Percentiles rank a stretch among this genome's conserved stretches.
phyloP scores from a whole-genome alignment of 2,113 vertebrate genomes.

The Hypanus sabinus region DNA sequence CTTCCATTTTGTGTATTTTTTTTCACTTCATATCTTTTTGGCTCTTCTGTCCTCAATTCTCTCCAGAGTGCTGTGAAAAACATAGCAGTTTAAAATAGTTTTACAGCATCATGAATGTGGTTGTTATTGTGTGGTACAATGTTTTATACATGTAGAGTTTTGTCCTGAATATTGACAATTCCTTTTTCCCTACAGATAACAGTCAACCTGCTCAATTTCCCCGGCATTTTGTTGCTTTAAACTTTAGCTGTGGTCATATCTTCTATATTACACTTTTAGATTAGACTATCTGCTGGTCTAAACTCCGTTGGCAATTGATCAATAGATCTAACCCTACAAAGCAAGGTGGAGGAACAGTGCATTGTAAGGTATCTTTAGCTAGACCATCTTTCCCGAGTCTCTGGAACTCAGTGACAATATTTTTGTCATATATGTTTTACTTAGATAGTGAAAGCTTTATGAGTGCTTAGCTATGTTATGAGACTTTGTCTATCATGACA shows the following conservation, averaged over 20 bases:
- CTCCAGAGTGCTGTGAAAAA: background rate
- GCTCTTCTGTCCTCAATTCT: background rate
- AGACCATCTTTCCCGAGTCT: no score
- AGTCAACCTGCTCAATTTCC: no score
- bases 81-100: background rate
- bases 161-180: no score
- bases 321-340: background rate
- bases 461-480: background rate
- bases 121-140: background rate
- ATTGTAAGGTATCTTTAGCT: background rate
- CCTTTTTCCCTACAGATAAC: no score
- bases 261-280: background rate
- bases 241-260: background rate
- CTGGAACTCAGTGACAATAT: background rate
- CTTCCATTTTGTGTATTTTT: background rate
- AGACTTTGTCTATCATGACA: background rate
- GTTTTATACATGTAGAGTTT: background rate
- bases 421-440: background rate
- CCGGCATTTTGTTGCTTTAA: no score
- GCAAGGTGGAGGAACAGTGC: background rate
- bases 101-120: background rate
- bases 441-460: slow-evolving; percentile 15
- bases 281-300: background rate
- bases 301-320: background rate
- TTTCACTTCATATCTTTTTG: background rate